Evolutionary conservation across 1,140 invertebrate species (phyloP).

Genomic region (Macrobrachium rosenbergii): DNA sequence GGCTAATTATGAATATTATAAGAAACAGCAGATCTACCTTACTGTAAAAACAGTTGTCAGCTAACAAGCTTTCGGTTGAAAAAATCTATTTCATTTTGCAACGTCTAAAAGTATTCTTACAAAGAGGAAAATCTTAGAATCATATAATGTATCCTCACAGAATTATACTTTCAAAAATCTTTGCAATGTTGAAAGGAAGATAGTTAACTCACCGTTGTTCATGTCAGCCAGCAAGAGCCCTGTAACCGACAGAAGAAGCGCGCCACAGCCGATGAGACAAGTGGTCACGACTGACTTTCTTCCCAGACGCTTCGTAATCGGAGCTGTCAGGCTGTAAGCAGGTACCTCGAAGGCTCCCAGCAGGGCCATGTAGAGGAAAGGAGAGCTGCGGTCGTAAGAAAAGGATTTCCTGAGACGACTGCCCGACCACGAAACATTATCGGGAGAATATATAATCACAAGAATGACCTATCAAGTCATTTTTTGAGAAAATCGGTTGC

Average conservation of each 20-base stretch:
- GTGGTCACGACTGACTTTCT: not conserved
- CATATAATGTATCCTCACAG: too few species aligned
- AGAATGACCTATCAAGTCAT: too few species aligned
- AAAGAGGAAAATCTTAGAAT: too few species aligned
- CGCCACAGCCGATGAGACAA: slow-evolving; percentile 4
- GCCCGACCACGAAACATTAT: not conserved
- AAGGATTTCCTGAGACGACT: not conserved
- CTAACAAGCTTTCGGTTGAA: too few species aligned
- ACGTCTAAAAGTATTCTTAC: too few species aligned
- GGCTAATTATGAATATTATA: too few species aligned
- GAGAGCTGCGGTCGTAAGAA: slow-evolving; percentile 13
- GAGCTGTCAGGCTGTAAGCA: slow-evolving; percentile 39
- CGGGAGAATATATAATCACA: not conserved
- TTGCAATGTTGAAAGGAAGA: not conserved
- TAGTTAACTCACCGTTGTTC: not conserved
- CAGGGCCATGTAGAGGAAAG: slow-evolving; percentile 40
- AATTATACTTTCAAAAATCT: not conserved
- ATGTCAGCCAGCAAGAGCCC: not conserved
- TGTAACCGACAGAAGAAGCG: not conserved
- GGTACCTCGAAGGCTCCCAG: slow-evolving; percentile 43
- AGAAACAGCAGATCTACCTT: too few species aligned
- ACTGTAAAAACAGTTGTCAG: too few species aligned
- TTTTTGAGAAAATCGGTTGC: too few species aligned
- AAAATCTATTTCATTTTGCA: too few species aligned
- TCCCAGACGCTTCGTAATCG: slow-evolving; percentile 27